Percentiles rank a stretch among this genome's conserved stretches.
Evolutionary conservation across 2,888 invertebrate genomes (phyloP).

Genomic region (Muscina levida): DNA sequence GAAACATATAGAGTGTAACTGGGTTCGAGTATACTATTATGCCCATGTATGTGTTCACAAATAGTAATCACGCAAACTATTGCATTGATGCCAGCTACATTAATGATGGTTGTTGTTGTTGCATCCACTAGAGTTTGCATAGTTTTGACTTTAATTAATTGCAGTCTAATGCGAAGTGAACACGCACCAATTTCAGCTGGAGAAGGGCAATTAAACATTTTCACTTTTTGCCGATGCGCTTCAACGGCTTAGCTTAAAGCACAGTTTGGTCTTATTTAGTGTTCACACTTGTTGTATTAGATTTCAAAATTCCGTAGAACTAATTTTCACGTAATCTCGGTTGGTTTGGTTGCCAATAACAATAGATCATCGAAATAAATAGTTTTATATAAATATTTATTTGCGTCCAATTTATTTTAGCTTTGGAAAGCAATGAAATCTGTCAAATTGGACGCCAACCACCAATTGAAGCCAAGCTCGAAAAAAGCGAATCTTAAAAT

Average conservation of each 20-base stretch:
- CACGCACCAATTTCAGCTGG: slow-evolving; percentile 62
- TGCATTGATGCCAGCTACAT: slow-evolving; percentile 17
- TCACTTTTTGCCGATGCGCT: slow-evolving; percentile 62
- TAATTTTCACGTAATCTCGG: no score
- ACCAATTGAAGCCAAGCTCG: slow-evolving; percentile 1
- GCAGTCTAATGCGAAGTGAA: slow-evolving; percentile 64
- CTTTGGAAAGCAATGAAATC: not conserved
- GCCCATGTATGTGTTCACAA: slow-evolving; percentile 1
- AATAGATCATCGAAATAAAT: no score
- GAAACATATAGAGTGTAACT: no score
- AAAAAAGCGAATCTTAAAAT: slow-evolving; percentile 61
- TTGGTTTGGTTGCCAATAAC: no score
- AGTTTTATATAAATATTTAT: no score
- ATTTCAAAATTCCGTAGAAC: slow-evolving; percentile 5
- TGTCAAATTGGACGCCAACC: slow-evolving; percentile 6
- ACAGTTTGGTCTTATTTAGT: slow-evolving; percentile 1
- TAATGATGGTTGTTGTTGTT: slow-evolving; percentile 17
- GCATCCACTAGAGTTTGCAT: slow-evolving; percentile 25
- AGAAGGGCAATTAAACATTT: slow-evolving; percentile 64
- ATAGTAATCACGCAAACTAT: slow-evolving; percentile 31
- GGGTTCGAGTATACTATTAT: no score
- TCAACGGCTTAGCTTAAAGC: slow-evolving; percentile 49
- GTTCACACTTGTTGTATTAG: not conserved
- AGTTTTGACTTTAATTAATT: slow-evolving; percentile 66
- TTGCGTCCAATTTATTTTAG: not conserved